These are phyloP conservation scores for Sebastes vulpes DNA, from an alignment of 2,797 vertebrate species.

Conservation along the genomic window DNA sequence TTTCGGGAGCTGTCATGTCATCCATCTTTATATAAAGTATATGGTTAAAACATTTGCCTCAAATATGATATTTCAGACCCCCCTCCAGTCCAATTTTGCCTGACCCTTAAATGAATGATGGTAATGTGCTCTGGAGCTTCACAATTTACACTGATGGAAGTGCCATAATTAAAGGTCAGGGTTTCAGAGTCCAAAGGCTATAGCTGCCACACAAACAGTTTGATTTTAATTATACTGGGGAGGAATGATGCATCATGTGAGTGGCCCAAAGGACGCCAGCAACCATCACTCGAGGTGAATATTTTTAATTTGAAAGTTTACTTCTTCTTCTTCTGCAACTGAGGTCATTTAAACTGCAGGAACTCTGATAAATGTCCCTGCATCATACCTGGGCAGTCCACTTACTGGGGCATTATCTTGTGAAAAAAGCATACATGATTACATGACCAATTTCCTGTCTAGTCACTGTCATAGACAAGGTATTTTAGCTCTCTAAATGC, in stretches of 20 bases:
- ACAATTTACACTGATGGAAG: conserved; percentile 10
- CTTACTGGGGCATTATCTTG: background rate
- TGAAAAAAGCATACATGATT: background rate
- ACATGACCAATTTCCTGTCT: background rate
- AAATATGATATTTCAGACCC: conserved; percentile 4
- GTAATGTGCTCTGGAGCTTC: conserved; percentile 6
- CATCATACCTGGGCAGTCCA: background rate
- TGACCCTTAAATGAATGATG: background rate
- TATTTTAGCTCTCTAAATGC: background rate
- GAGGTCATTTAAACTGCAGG: background rate
- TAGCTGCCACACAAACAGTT: conserved; percentile 24
- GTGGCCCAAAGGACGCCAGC: background rate
- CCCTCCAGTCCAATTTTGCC: background rate
- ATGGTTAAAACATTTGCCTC: background rate
- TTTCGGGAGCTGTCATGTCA: no score
- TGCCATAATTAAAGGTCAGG: conserved; percentile 62
- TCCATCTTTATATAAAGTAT: no score
- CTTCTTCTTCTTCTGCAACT: conserved; percentile 5
- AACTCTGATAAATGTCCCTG: background rate
- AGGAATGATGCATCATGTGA: conserved; percentile 13
- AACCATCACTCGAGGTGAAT: conserved; percentile 6
- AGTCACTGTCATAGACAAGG: background rate
- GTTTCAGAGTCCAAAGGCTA: conserved; percentile 42
- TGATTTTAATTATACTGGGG: conserved; percentile 46
- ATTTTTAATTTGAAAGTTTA: conserved; percentile 8